These are phyloP conservation scores for Corticium candelabrum DNA, from an alignment of 37 sponge, comb jelly and placozoan genomes.

Conservation along the genomic window DNA sequence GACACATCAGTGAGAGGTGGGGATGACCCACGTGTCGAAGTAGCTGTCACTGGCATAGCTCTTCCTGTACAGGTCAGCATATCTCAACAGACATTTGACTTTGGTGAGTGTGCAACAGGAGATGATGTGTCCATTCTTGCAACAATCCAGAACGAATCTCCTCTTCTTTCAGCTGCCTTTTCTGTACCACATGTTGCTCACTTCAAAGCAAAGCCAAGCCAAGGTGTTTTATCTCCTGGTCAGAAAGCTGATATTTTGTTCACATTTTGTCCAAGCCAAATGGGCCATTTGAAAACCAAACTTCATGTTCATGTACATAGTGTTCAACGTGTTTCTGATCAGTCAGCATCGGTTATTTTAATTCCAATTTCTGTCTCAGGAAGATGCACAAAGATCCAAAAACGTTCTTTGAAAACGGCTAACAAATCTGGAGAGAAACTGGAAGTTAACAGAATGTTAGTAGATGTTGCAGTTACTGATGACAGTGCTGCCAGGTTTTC, in stretches of 20 bases:
- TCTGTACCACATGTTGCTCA: conserved; percentile 24
- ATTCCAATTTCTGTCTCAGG: background rate
- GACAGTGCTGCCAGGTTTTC: background rate
- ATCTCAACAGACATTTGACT: background rate
- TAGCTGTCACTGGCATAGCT: background rate
- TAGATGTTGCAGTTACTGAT: background rate
- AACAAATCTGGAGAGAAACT: background rate
- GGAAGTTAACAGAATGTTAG: no score
- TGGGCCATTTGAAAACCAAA: conserved; percentile 30
- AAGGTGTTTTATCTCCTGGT: conserved; percentile 29
- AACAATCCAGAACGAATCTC: conserved; percentile 32
- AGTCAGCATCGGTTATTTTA: background rate
- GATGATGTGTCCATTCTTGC: background rate
- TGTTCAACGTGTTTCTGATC: conserved; percentile 1
- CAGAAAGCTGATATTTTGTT: background rate
- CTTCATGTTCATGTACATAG: conserved; percentile 30
- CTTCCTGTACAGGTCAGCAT: background rate
- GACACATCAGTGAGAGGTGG: background rate
- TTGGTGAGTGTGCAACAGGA: background rate
- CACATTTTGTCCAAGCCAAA: conserved; percentile 38
- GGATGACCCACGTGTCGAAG: background rate
- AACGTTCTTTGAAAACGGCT: background rate
- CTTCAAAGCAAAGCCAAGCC: conserved; percentile 23
- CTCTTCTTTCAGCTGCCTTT: conserved; percentile 32
- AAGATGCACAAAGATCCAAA: background rate